phyloP scores from a whole-genome alignment of 2,797 vertebrate genomes.

The Siniperca scherzeri region DNA sequence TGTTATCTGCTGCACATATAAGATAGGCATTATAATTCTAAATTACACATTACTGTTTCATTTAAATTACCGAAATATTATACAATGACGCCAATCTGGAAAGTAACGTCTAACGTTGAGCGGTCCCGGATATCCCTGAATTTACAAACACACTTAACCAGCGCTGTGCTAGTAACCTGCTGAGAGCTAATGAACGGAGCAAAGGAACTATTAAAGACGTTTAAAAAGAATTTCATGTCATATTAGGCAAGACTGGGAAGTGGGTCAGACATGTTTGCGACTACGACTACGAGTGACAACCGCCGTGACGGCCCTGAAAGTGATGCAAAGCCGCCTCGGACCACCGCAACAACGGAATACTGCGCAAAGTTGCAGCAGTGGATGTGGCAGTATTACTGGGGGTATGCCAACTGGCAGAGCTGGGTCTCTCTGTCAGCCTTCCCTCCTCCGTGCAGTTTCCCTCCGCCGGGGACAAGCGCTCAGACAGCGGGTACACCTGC shows the following conservation, averaged over 20 bases:
- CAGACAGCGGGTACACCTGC: slow-evolving; percentile 61
- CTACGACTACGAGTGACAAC: slow-evolving; percentile 9
- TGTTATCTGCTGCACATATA: neutral
- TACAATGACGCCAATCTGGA: neutral
- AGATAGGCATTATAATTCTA: rapidly evolving
- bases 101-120: neutral
- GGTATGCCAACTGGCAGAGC: slow-evolving; percentile 90
- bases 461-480: slow-evolving; percentile 32
- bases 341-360: slow-evolving; percentile 84
- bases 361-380: slow-evolving; percentile 91
- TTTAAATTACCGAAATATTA: neutral
- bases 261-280: slow-evolving; percentile 44
- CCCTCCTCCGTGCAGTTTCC: slow-evolving; percentile 59
- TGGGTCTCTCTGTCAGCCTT: slow-evolving; percentile 78
- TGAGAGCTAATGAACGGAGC: slow-evolving; percentile 31
- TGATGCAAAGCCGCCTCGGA: slow-evolving; percentile 15
- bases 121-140: slow-evolving; percentile 33
- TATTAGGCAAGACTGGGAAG: neutral
- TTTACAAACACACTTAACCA: slow-evolving; percentile 20
- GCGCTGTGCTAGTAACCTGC: neutral
- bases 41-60: rapidly evolving
- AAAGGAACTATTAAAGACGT: slow-evolving; percentile 9
- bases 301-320: slow-evolving; percentile 10
- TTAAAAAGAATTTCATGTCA: neutral
- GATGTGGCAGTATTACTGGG: slow-evolving; percentile 95